Evolutionary conservation across 2,797 vertebrate genomes (phyloP).

Genomic region (Malacoraja senta): DNA sequence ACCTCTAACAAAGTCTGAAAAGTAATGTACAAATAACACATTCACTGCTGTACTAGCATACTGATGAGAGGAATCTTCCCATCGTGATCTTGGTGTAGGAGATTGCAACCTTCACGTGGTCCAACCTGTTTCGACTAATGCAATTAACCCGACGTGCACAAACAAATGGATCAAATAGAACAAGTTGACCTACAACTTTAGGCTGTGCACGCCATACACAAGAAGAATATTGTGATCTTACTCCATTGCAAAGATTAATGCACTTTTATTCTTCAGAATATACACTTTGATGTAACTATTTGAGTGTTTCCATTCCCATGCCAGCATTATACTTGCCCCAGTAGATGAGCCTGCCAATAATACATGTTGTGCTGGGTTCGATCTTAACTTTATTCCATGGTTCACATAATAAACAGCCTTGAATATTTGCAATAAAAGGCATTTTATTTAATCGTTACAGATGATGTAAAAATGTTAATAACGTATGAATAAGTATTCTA

Average conservation of each 20-base stretch:
- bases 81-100: not conserved
- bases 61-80: not conserved
- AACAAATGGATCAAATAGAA: too few species aligned
- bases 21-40: not conserved
- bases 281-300: not conserved
- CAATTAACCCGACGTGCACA: too few species aligned
- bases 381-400: not conserved
- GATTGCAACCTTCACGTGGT: too few species aligned
- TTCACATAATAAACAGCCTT: not conserved
- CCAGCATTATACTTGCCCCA: not conserved
- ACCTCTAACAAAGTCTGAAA: not conserved
- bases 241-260: not conserved
- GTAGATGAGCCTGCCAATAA: not conserved
- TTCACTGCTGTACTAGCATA: not conserved
- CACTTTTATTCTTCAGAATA: not conserved
- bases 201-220: too few species aligned
- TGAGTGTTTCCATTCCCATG: not conserved
- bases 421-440: not conserved
- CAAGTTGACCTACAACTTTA: too few species aligned
- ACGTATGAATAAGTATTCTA: not conserved
- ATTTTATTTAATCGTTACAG: constrained; percentile 1
- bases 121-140: too few species aligned
- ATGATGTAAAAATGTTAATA: not conserved
- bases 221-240: not conserved
- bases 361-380: not conserved